A percentile compares a stretch with the other conserved stretches of the same genome.
These are phyloP conservation scores for Schizopygopsis malacanthus DNA, from an alignment of 2,797 vertebrate species.

Conservation along the genomic window DNA sequence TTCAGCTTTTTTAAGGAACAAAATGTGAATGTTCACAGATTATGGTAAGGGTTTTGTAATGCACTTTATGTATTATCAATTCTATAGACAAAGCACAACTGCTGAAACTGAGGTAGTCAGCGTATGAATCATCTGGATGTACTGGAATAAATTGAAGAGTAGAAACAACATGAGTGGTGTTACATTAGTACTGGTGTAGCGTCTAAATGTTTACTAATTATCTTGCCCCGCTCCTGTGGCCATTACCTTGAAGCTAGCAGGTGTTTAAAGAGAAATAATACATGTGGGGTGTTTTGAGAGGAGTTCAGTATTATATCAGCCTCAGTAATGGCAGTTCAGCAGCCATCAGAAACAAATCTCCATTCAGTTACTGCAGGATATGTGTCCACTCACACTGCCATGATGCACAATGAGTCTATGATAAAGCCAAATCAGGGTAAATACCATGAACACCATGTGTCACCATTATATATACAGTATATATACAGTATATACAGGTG, in stretches of 20 bases:
- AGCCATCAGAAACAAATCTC: conserved; percentile 3
- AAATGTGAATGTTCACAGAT: not conserved
- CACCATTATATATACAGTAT: too few relatives aligned
- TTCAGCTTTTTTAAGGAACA: not conserved
- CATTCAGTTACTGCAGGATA: not conserved
- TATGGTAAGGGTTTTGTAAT: too few relatives aligned
- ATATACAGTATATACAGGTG: too few relatives aligned
- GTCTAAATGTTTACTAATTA: conserved; percentile 31
- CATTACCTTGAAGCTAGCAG: conserved; percentile 9
- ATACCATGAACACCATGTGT: not conserved
- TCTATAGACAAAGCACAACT: not conserved
- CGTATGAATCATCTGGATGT: not conserved
- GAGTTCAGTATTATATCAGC: not conserved
- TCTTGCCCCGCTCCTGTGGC: not conserved
- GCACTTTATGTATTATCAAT: not conserved
- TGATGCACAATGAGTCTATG: not conserved
- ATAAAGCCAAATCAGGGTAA: not conserved
- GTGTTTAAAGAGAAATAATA: not conserved
- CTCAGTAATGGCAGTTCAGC: not conserved
- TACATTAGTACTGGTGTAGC: not conserved
- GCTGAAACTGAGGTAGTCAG: not conserved
- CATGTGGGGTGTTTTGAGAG: not conserved
- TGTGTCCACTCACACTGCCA: not conserved
- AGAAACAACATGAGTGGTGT: conserved; percentile 1
- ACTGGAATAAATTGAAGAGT: not conserved